A percentile compares a stretch with the other conserved stretches of the same genome.
phyloP scores from a whole-genome alignment of 2,888 invertebrate genomes.

The Deroplatys truncata region DNA sequence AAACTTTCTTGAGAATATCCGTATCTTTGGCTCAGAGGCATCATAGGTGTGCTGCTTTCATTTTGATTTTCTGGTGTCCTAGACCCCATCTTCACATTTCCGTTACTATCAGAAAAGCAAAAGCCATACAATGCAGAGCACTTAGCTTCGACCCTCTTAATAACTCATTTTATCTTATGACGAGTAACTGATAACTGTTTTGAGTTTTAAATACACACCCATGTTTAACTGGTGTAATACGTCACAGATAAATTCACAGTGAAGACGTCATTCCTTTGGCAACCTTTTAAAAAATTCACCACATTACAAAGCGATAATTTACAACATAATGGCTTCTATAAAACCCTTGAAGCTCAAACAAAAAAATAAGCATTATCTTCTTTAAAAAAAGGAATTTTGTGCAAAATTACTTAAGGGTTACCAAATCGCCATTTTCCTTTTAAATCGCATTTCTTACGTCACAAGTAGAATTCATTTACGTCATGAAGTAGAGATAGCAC shows the following conservation, averaged over 20 bases:
- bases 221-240: not conserved
- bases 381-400: not conserved
- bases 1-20: conserved; percentile 35
- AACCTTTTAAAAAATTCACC: not conserved
- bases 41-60: conserved; percentile 20
- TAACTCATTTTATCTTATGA: not conserved
- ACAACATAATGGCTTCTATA: too few species aligned
- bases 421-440: not conserved
- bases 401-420: not conserved
- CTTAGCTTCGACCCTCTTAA: not conserved
- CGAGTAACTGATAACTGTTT: not conserved
- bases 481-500: not conserved
- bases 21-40: conserved; percentile 31
- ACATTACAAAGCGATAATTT: not conserved
- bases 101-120: not conserved
- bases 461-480: not conserved
- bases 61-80: not conserved
- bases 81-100: not conserved
- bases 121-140: not conserved
- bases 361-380: too few species aligned
- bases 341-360: too few species aligned
- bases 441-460: not conserved
- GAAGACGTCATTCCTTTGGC: not conserved
- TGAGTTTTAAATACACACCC: not conserved
- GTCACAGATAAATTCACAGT: not conserved